Conservation (phyloP, 2,888 invertebrate species). For the Sialis fuliginosa region DNA sequence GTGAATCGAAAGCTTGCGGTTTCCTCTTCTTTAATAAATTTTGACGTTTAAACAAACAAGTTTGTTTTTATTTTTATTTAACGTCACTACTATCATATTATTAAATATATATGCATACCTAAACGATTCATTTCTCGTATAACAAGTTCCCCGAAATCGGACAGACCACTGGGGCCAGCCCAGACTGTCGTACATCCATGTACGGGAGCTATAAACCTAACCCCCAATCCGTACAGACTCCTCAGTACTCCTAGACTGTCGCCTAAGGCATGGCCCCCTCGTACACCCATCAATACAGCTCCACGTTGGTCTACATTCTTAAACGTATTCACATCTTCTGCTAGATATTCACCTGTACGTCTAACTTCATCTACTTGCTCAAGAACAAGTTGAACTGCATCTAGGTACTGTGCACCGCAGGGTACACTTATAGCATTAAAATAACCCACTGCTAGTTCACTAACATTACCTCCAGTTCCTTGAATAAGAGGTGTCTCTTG, state of each 20-base stretch:
- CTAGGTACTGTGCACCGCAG: slow-evolving; percentile 42
- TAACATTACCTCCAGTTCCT: slow-evolving; percentile 19
- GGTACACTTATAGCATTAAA: slow-evolving; percentile 28
- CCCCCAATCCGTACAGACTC: slow-evolving; percentile 45
- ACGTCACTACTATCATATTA: no score
- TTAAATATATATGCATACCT: not conserved
- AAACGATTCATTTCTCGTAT: slow-evolving; percentile 49
- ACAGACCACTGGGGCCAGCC: slow-evolving; percentile 19
- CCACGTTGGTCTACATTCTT: slow-evolving; percentile 39
- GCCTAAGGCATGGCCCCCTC: slow-evolving; percentile 49
- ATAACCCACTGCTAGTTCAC: slow-evolving; percentile 34
- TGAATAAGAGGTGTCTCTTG: slow-evolving; percentile 36
- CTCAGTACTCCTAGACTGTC: slow-evolving; percentile 45
- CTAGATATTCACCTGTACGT: slow-evolving; percentile 30
- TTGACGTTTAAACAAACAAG: no score
- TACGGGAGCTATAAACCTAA: slow-evolving; percentile 45
- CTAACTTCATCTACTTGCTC: slow-evolving; percentile 49
- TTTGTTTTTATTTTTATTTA: no score
- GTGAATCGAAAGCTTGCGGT: no score
- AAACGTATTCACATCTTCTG: slow-evolving; percentile 35
- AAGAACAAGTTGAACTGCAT: slow-evolving; percentile 44
- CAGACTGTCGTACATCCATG: slow-evolving; percentile 52
- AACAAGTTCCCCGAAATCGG: slow-evolving; percentile 19
- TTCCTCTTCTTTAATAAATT: no score
- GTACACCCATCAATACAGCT: slow-evolving; percentile 43